Evolutionary conservation across 2,113 vertebrate species (phyloP).

Genomic region (Urocynchramus pylzowi): DNA sequence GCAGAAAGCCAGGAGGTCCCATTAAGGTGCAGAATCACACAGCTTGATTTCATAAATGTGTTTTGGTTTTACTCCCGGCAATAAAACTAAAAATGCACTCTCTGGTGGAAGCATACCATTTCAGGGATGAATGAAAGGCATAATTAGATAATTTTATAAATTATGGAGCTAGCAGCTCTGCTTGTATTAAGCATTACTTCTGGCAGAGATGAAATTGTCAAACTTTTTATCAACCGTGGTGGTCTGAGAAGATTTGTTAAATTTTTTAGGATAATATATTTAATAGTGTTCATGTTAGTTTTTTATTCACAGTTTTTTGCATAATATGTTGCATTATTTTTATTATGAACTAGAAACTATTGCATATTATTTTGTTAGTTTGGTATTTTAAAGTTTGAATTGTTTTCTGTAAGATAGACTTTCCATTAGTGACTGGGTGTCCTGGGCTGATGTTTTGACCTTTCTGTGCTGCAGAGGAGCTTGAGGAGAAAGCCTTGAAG

Average conservation of each 20-base stretch:
- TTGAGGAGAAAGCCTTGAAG: neutral
- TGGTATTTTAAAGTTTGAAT: neutral
- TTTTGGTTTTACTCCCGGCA: constrained; percentile 24
- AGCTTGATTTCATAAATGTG: neutral
- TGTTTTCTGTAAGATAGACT: neutral
- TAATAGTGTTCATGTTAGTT: neutral
- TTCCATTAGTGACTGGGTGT: neutral
- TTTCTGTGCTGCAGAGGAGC: constrained; percentile 11
- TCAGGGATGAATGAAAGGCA: constrained; percentile 35
- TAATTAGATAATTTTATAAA: constrained; percentile 7
- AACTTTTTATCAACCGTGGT: neutral
- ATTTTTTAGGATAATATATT: neutral
- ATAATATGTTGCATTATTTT: neutral
- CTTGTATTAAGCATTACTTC: neutral
- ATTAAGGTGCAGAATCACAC: neutral
- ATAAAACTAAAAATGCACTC: constrained; percentile 5
- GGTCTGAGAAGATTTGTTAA: neutral
- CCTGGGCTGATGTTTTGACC: constrained; percentile 5
- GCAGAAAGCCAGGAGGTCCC: neutral
- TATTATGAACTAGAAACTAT: neutral
- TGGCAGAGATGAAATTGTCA: neutral
- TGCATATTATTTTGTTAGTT: neutral
- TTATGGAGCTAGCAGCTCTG: neutral
- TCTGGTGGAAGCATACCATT: neutral
- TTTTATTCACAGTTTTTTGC: neutral